Base-by-base conservation (phyloP, 2,113 vertebrate genomes). In the Budorcas taxicolor region DNA sequence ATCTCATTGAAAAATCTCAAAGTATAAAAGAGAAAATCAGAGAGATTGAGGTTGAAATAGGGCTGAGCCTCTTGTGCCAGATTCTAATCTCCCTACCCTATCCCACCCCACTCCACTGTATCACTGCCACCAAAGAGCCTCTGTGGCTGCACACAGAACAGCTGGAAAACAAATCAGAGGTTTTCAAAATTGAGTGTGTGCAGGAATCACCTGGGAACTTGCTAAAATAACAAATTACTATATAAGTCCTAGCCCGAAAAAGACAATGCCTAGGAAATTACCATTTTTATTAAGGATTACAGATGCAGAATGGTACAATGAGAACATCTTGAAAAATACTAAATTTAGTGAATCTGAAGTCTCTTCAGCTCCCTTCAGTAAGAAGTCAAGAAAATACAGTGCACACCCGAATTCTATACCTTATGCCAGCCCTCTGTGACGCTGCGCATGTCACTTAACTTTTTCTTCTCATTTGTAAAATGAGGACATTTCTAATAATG, bases 241-340 rank as follows among this genome's bases (percentile, higher is more conserved):
- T 36, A 23, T 55, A 60, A 45, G 33, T 14, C 11, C 52, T 36
- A 13, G 33, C 19, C 7, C 58, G 76, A 76, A 91, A 95, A 50
- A 31, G 84, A 90, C 27, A 90, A 93, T 60, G 43, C 12, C 19
- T 45, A 85, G 57, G 13, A 67, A 88, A 71, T 96, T 76, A 25
- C 25, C 84, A 60, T 92, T 94, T 91, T 85, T 80, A 84, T 52
- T 84, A 45, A 92, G n/a, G 55, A 89, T 45, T 36, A 85, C 12
- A 57, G 33, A 78, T 88, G 29, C 7, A 36, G 83, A 96, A 57
- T n/a, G 31, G 8, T 50, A 52, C 33, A 25, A 27, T 43, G 5
- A 76, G 52, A 29, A 76, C 83, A 52, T 29, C 60, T 64, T 52
- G 47, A 94, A 36, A 88, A 78, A 91, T 21, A 78, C 33, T 74